A percentile compares a stretch with the other conserved stretches of the same genome.
phyloP scores from a whole-genome alignment of 1,140 invertebrate species.

The fruit fly (Drosophila melanogaster) region DNA sequence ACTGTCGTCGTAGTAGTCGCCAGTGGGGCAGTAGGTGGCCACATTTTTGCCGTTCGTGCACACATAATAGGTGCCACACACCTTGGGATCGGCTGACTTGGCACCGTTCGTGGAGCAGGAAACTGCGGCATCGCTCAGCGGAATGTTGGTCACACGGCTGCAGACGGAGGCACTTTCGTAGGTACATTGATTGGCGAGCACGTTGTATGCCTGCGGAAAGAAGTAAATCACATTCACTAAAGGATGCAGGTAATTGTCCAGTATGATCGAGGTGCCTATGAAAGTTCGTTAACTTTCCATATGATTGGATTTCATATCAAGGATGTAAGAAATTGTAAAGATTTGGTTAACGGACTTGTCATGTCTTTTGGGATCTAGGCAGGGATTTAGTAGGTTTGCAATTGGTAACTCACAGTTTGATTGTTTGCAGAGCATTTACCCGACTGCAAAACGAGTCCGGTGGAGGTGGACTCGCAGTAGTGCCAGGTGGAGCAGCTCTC shows the following conservation, averaged over 20 bases:
- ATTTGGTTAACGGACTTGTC: no score
- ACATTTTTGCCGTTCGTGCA: slow-evolving; percentile 20
- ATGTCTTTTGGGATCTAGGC: no score
- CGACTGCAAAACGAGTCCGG: background rate
- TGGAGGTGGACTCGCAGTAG: slow-evolving; percentile 7
- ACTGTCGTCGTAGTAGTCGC: slow-evolving; percentile 24
- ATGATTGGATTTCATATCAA: no score
- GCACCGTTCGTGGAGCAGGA: background rate
- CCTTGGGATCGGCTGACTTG: rapidly evolving
- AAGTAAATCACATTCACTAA: background rate
- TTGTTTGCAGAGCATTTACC: rapidly evolving
- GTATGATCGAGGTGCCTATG: no score
- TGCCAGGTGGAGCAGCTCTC: slow-evolving; percentile 17
- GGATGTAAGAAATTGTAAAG: no score
- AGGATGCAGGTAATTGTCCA: background rate
- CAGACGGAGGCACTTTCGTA: slow-evolving; percentile 8
- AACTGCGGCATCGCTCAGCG: background rate
- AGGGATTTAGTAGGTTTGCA: no score
- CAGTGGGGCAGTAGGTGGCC: slow-evolving; percentile 7
- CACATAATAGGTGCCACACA: slow-evolving; percentile 36
- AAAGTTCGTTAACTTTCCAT: no score
- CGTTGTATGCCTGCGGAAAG: slow-evolving; percentile 29
- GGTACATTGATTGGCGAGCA: background rate
- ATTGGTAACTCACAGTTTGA: slow-evolving; percentile 26
- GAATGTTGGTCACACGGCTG: slow-evolving; percentile 17